Conservation (phyloP, 2,797 vertebrate genomes). For the Melanogrammus aeglefinus region DNA sequence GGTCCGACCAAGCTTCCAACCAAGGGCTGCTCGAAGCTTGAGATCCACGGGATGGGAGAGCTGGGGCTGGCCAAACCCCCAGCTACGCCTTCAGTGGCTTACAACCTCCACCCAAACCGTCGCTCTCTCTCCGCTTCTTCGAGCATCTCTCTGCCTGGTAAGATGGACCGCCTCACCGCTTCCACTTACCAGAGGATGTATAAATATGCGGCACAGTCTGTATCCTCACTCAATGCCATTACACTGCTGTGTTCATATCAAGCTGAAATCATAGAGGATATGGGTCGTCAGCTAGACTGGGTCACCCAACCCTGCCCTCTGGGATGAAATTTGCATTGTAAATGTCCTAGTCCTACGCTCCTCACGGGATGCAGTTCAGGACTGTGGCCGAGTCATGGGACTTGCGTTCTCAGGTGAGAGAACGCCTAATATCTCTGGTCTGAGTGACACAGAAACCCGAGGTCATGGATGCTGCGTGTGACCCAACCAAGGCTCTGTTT, state of each 20-base stretch:
- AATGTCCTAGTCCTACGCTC: slow-evolving; percentile 12
- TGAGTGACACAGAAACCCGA: no score
- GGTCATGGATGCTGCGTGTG: no score
- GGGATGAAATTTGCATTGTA: slow-evolving; percentile 22
- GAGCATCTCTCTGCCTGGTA: slow-evolving; percentile 7
- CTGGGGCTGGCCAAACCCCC: no score
- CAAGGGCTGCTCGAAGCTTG: no score
- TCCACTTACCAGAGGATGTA: slow-evolving; percentile 13
- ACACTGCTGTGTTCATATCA: slow-evolving; percentile 6
- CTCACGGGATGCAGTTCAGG: neutral
- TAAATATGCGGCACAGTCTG: slow-evolving; percentile 12
- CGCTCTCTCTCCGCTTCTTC: neutral
- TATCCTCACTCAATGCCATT: neutral
- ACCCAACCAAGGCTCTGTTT: no score
- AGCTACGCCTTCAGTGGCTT: no score
- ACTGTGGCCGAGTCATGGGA: neutral
- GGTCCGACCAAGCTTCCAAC: no score
- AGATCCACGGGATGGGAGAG: no score
- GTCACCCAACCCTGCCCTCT: neutral
- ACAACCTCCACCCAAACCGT: no score
- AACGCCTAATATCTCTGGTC: no score
- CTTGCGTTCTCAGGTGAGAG: neutral
- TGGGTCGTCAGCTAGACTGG: slow-evolving; percentile 7
- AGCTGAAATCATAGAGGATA: slow-evolving; percentile 13
- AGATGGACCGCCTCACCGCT: slow-evolving; percentile 7